These are phyloP conservation scores for Sapajus apella DNA, from an alignment of 2,113 vertebrate genomes.

Conservation along the genomic window DNA sequence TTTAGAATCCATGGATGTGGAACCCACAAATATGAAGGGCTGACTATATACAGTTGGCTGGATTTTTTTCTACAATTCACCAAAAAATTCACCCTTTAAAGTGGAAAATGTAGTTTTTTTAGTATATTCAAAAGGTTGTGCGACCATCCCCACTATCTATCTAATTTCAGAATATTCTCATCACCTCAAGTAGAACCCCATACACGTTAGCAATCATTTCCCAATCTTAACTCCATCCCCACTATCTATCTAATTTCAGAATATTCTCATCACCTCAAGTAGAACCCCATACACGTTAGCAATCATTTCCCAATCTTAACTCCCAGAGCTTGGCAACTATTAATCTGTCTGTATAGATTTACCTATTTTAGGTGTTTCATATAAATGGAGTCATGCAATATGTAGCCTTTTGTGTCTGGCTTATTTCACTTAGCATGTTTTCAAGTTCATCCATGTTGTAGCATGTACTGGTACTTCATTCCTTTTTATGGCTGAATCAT, in stretches of 20 bases:
- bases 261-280: not conserved
- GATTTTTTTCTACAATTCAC: not conserved
- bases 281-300: not conserved
- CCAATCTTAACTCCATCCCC: not conserved
- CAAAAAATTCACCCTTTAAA: not conserved
- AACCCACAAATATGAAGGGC: not conserved
- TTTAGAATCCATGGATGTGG: not conserved
- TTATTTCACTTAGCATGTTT: not conserved
- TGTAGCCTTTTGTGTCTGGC: not conserved
- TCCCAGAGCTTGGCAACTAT: not conserved
- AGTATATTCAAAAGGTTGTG: not conserved
- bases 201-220: not conserved
- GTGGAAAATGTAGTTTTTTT: not conserved
- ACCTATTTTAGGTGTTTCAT: not conserved
- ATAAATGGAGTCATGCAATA: not conserved
- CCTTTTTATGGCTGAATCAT: constrained; percentile 1
- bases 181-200: not conserved
- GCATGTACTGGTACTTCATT: not conserved
- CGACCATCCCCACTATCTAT: not conserved
- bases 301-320: not conserved
- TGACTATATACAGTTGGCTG: not conserved
- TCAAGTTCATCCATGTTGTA: not conserved
- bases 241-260: not conserved
- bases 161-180: not conserved
- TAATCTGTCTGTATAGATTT: not conserved